Conservation (phyloP, 2,888 invertebrate species). For the Thelaira solivaga region DNA sequence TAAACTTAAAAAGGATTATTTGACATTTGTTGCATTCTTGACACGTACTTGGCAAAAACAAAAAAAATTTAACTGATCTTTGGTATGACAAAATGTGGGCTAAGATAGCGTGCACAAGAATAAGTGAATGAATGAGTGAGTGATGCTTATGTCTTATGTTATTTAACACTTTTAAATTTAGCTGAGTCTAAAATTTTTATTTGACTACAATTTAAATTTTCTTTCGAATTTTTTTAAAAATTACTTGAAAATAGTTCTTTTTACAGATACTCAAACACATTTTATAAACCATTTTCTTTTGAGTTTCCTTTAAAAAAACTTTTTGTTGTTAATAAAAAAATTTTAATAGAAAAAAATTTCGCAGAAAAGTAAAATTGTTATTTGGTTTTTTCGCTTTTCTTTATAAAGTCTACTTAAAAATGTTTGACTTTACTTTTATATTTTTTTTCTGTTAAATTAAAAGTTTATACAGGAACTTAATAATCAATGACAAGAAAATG, state of each 20-base stretch:
- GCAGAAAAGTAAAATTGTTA: conserved; percentile 2
- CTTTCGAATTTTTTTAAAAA: not conserved
- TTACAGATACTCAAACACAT: not conserved
- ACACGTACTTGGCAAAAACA: conserved; percentile 46
- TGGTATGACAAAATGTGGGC: not conserved
- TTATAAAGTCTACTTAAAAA: conserved; percentile 54
- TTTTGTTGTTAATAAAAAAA: conserved; percentile 32
- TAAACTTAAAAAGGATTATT: conserved; percentile 8
- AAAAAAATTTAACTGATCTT: conserved; percentile 15
- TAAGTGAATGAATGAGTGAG: no score
- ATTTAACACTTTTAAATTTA: not conserved
- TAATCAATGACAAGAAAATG: conserved; percentile 61
- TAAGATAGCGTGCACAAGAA: no score
- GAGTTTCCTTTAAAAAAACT: conserved; percentile 3
- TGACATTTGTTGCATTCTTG: conserved; percentile 60
- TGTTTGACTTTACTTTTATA: conserved; percentile 58
- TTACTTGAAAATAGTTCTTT: conserved; percentile 31
- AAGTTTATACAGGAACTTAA: conserved; percentile 53
- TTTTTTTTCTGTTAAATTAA: conserved; percentile 46
- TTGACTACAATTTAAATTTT: not conserved
- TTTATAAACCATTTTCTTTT: conserved; percentile 27
- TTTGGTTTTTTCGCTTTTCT: not conserved
- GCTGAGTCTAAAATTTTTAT: not conserved
- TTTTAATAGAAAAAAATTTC: conserved; percentile 21
- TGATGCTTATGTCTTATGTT: not conserved